Percentiles rank a stretch among this genome's conserved stretches.
Conservation (phyloP, 2,888 invertebrate species). For the Dolichopus griseipennis region DNA sequence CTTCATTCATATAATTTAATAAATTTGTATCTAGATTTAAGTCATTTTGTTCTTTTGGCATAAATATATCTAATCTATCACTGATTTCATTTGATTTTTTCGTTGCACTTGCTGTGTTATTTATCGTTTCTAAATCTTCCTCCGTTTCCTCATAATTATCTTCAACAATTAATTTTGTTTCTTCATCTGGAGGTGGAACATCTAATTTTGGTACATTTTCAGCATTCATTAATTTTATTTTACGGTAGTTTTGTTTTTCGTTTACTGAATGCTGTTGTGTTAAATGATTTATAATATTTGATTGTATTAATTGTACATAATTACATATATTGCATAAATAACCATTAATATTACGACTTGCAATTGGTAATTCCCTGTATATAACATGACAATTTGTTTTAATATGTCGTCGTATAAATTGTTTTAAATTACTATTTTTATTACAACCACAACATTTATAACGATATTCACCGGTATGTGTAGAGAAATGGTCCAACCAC, state of each 20-base stretch:
- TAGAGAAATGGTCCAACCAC: constrained; percentile 58
- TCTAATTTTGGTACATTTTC: constrained; percentile 22
- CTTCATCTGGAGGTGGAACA: constrained; percentile 9
- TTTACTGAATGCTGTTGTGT: constrained; percentile 29
- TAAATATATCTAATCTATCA: constrained; percentile 15
- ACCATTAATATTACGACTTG: constrained; percentile 34
- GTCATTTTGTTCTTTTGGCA: constrained; percentile 16
- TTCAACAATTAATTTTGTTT: constrained; percentile 10
- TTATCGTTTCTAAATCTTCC: too few species aligned
- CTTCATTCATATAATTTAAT: constrained; percentile 17
- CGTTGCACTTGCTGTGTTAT: neutral
- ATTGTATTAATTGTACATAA: constrained; percentile 57
- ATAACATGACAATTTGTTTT: constrained; percentile 15
- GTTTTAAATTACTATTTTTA: constrained; percentile 15
- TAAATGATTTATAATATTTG: constrained; percentile 56
- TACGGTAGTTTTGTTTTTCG: constrained; percentile 20
- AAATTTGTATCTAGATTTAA: constrained; percentile 18
- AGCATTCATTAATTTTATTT: constrained; percentile 22
- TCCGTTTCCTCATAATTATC: neutral
- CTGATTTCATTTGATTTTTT: constrained; percentile 12
- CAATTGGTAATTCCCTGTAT: constrained; percentile 12
- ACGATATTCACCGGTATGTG: constrained; percentile 71
- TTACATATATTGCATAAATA: constrained; percentile 65
- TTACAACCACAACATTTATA: constrained; percentile 55
- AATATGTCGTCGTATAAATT: constrained; percentile 23